Percentiles rank a stretch among this genome's conserved stretches.
phyloP scores from a whole-genome alignment of 2,888 invertebrate genomes.

The Fragum whitleyi region DNA sequence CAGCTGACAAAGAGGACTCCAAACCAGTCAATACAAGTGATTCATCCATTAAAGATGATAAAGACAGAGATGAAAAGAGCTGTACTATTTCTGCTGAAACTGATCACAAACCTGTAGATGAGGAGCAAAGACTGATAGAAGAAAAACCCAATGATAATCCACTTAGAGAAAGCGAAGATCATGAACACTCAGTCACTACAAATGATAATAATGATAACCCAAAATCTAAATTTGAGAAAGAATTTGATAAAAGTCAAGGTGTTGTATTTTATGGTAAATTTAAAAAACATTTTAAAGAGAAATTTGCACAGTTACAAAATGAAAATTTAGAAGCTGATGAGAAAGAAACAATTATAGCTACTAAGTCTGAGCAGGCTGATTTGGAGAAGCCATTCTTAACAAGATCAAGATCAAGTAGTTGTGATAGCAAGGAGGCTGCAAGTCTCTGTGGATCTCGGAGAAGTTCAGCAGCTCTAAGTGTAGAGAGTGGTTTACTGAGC shows the following conservation, averaged over 20 bases:
- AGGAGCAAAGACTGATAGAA: background rate
- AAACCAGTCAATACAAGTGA: too few relatives aligned
- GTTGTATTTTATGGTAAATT: slow-evolving; percentile 37
- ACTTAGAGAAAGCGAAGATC: background rate
- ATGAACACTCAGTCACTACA: background rate
- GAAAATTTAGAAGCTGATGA: slow-evolving; percentile 10
- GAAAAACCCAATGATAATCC: background rate
- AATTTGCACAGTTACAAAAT: slow-evolving; percentile 15
- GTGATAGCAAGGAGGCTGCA: slow-evolving; percentile 19
- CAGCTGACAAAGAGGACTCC: too few relatives aligned
- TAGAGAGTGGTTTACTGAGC: slow-evolving; percentile 49
- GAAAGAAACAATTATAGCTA: background rate
- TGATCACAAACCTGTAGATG: background rate
- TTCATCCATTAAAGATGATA: background rate
- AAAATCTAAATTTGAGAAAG: background rate
- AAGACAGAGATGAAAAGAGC: background rate
- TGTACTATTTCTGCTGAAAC: background rate
- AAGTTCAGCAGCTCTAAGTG: slow-evolving; percentile 56
- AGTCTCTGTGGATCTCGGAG: slow-evolving; percentile 24
- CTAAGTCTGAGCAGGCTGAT: background rate
- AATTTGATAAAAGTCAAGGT: background rate
- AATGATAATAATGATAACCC: background rate
- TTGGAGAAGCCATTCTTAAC: background rate
- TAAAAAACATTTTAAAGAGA: slow-evolving; percentile 43
- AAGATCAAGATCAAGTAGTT: slow-evolving; percentile 31